Percentiles rank a stretch among this genome's conserved stretches.
phyloP scores from a whole-genome alignment of 2,797 vertebrate genomes.

The Potorous gilbertii region DNA sequence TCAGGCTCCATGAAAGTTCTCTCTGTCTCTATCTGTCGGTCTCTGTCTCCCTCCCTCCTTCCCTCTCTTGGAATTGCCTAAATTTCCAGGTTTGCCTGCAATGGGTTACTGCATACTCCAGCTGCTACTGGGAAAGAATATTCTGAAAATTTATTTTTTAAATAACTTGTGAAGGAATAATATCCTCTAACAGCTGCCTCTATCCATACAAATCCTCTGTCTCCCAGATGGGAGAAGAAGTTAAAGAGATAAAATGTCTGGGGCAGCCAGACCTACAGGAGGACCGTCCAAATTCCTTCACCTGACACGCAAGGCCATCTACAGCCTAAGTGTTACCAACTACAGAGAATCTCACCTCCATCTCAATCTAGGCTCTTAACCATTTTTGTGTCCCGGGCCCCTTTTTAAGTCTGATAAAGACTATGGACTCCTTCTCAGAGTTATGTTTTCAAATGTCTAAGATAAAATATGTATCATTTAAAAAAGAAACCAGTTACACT shows the following conservation, averaged over 20 bases:
- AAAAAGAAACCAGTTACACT: neutral
- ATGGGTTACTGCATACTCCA: constrained; percentile 30
- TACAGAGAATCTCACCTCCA: neutral
- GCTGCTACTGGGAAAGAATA: constrained; percentile 18
- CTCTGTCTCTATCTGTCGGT: fast-evolving
- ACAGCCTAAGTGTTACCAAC: neutral
- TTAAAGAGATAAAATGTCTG: neutral
- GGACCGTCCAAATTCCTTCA: constrained; percentile 29
- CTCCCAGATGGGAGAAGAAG: neutral
- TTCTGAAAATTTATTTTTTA: constrained; percentile 46
- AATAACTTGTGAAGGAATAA: constrained; percentile 21
- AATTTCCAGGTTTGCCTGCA: neutral
- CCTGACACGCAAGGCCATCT: neutral
- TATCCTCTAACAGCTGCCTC: neutral
- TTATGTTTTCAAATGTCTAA: neutral
- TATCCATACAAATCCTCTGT: constrained; percentile 30
- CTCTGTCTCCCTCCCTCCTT: too few relatives aligned
- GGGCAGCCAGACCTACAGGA: neutral
- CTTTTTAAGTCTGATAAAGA: neutral
- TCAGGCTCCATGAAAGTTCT: constrained; percentile 15
- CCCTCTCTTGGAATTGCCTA: neutral
- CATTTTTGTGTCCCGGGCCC: neutral
- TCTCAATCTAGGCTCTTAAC: neutral
- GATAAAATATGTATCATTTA: neutral
- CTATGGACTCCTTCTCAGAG: neutral